phyloP scores from a whole-genome alignment of 2,888 invertebrate genomes.

The Spatulosminthurus flaviceps region DNA sequence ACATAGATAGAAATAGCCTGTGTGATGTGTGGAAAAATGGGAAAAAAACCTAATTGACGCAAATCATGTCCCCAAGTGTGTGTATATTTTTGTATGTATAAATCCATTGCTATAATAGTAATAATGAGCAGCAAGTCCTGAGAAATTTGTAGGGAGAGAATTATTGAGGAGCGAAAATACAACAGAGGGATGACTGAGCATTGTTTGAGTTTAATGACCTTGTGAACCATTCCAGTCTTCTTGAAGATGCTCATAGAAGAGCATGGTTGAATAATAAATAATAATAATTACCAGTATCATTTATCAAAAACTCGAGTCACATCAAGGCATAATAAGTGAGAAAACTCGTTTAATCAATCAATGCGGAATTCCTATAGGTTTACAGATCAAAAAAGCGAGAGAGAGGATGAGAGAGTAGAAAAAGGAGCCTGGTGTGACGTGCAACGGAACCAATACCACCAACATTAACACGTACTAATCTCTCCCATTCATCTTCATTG shows the following conservation, averaged over 20 bases:
- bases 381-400: constrained; percentile 16
- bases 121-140: neutral
- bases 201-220: constrained; percentile 51
- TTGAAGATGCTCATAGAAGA: neutral
- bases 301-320: constrained; percentile 57
- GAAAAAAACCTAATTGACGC: constrained; percentile 43
- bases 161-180: constrained; percentile 7
- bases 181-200: constrained; percentile 38
- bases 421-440: constrained; percentile 19
- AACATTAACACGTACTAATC: constrained; percentile 64
- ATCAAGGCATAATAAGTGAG: constrained; percentile 53
- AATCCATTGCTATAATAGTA: neutral
- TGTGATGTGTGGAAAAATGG: neutral
- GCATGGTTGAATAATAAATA: constrained; percentile 55
- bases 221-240: constrained; percentile 40
- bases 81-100: too few relatives aligned
- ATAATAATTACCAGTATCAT: constrained; percentile 59
- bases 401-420: constrained; percentile 24
- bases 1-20: neutral
- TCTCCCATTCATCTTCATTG: constrained; percentile 64
- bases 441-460: constrained; percentile 38
- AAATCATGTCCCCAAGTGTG: constrained; percentile 31
- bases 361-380: constrained; percentile 40
- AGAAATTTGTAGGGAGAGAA: neutral
- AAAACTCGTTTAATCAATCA: constrained; percentile 61